Conservation (phyloP, 2,797 vertebrate species). For the Tokudaia tokunoshimensis region DNA sequence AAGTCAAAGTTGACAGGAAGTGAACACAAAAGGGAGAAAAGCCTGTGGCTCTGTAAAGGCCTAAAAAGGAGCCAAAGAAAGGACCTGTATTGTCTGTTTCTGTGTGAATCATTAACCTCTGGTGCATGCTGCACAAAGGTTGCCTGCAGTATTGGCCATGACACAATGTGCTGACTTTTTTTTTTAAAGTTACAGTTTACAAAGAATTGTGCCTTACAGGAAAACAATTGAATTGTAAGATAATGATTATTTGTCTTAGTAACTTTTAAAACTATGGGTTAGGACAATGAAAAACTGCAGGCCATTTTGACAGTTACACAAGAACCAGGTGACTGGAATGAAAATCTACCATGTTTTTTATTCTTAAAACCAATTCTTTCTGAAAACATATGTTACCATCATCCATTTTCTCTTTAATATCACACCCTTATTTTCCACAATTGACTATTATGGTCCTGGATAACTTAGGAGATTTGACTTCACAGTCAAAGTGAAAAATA, state of each 20-base stretch:
- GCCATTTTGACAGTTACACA: constrained; percentile 22
- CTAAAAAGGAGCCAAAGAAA: constrained; percentile 75
- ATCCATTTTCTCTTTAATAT: background rate
- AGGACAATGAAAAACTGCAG: constrained; percentile 40
- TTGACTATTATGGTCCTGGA: background rate
- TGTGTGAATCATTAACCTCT: constrained; percentile 79
- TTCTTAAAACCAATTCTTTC: constrained; percentile 43
- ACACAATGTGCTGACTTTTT: constrained; percentile 6
- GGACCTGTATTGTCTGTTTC: constrained; percentile 81
- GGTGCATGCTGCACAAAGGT: constrained; percentile 73
- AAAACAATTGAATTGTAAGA: constrained; percentile 52
- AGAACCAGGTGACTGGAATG: background rate
- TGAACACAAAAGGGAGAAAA: constrained; percentile 84
- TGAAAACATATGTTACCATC: constrained; percentile 12
- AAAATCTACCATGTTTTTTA: constrained; percentile 48
- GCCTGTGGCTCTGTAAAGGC: constrained; percentile 75
- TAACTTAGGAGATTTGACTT: constrained; percentile 52
- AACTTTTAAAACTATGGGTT: constrained; percentile 46
- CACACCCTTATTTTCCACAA: background rate
- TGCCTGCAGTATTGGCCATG: constrained; percentile 55
- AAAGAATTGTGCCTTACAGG: constrained; percentile 55
- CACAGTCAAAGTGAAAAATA: constrained; percentile 59
- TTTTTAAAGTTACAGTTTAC: constrained; percentile 58
- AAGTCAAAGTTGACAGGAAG: constrained; percentile 80
- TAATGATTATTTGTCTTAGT: constrained; percentile 44